These are phyloP conservation scores for Typhlichthys subterraneus DNA, from an alignment of 2,797 vertebrate species.

Conservation along the genomic window DNA sequence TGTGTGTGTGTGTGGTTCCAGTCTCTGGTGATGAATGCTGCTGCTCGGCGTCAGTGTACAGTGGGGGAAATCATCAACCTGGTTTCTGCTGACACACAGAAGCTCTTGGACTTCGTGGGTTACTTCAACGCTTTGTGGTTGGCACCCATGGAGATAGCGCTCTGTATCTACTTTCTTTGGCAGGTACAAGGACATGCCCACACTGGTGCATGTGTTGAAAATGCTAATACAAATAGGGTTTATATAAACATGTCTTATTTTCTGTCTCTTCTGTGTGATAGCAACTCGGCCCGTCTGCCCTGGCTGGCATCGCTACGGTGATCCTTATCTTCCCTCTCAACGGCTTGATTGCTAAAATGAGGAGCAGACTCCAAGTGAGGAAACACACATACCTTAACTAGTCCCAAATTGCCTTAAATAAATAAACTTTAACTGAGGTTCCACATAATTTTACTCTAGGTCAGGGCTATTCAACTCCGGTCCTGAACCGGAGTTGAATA, in stretches of 20 bases:
- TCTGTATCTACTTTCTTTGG: constrained; percentile 94
- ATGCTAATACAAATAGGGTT: no score
- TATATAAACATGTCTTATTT: no score
- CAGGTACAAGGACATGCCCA: constrained; percentile 75
- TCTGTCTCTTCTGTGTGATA: constrained; percentile 52
- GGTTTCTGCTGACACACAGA: constrained; percentile 90
- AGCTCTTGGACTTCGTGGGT: constrained; percentile 88
- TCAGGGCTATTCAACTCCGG: no score
- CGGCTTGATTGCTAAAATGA: constrained; percentile 91
- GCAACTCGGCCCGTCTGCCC: constrained; percentile 92
- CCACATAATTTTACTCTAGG: no score
- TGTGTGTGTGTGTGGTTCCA: constrained; percentile 47
- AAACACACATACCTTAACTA: constrained; percentile 13
- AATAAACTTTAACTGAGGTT: no score
- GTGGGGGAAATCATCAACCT: constrained; percentile 93
- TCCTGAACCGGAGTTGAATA: no score
- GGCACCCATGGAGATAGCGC: constrained; percentile 85
- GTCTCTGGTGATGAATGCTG: constrained; percentile 88
- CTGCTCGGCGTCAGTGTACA: constrained; percentile 84
- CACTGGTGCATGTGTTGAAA: no score
- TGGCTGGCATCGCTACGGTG: constrained; percentile 90
- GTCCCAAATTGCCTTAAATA: no score
- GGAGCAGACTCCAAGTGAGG: constrained; percentile 90
- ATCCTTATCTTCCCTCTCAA: constrained; percentile 93
- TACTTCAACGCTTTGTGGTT: constrained; percentile 94